Conservation (phyloP, 2,113 vertebrate genomes). For the Rafetus swinhoei region DNA sequence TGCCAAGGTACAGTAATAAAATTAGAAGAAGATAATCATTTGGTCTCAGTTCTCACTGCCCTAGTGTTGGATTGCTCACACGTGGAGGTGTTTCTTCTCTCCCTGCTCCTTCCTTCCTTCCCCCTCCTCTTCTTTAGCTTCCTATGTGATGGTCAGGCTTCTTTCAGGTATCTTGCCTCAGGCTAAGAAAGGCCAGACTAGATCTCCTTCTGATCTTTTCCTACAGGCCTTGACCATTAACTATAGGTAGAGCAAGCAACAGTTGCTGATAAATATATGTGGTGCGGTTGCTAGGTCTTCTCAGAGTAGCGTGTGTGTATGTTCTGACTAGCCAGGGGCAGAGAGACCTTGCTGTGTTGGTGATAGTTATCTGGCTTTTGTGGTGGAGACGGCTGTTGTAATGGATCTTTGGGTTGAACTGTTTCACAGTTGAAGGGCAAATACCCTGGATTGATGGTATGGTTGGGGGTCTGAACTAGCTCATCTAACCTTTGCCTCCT, state of each 20-base stretch:
- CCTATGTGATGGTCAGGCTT: not conserved
- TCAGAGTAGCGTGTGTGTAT: not conserved
- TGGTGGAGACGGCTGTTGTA: not conserved
- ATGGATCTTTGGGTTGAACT: not conserved
- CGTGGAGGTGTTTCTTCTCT: not conserved
- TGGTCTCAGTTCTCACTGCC: not conserved
- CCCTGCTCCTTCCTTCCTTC: not conserved
- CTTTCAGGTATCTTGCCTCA: not conserved
- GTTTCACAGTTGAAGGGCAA: not conserved
- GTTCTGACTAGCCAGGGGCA: not conserved
- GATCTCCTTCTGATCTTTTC: not conserved
- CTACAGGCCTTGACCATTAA: not conserved
- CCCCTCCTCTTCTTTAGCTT: not conserved
- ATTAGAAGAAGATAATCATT: slow-evolving; percentile 20
- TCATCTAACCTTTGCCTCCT: not conserved
- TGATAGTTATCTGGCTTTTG: not conserved
- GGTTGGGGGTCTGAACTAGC: not conserved
- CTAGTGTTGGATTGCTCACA: not conserved
- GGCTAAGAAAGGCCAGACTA: not conserved
- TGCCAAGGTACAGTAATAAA: slow-evolving; percentile 11
- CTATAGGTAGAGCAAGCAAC: not conserved
- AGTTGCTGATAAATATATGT: not conserved
- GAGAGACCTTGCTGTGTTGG: not conserved
- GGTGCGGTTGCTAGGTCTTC: not conserved
- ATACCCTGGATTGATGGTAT: not conserved